Evolutionary conservation across 2,888 invertebrate genomes (phyloP), one percentile per base, ranked within the genome.

Genomic region (Prenolepis imparis): DNA sequence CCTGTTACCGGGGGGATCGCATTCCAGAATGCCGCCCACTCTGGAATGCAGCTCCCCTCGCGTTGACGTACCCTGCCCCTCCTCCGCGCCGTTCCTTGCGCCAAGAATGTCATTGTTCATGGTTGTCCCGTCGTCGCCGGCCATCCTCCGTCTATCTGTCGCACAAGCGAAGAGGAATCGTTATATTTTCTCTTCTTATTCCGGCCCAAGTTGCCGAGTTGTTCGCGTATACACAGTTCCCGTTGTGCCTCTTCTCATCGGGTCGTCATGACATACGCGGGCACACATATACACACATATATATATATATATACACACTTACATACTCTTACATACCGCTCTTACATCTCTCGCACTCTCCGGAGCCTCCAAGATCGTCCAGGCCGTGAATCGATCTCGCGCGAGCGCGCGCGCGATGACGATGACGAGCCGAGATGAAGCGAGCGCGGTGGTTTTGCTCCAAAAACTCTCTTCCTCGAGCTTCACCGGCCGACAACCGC

Each of bases 1-100:
- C 92, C 92, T 92, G 91, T 93, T 93, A 92, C 93, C 92, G 93
- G 92, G 92, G 91, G 93, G 92, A 93, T 93, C 93, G 90, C 93
- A 94, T 94, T 94, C 94, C 94, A 91, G 92, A 92, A 93, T 93
- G 92, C 94, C 94, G 94, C 94, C 94, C 94, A 94, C 94, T 94
- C 94, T 94, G 94, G 93, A 94, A 94, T 94, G 94, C 87, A 90
- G 93, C 91, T 93, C 92, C 91, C 92, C 91, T 91, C 90, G 89
- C 87, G 89, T 91, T 87, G 91, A 92, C 89, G 91, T 91, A 88
- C 83, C 88, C 83, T 89, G 89, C 84, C 87, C 90, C 86, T 88
- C 88, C 39, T 72, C 78, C 57, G 48, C n/a, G n/a, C 44, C 72
- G 82, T 86, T 86, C 84, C 88, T 88, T 87, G 70, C 83, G 48